These are phyloP conservation scores for Arctia plantaginis DNA, from an alignment of 2,888 invertebrate species.

Conservation along the genomic window DNA sequence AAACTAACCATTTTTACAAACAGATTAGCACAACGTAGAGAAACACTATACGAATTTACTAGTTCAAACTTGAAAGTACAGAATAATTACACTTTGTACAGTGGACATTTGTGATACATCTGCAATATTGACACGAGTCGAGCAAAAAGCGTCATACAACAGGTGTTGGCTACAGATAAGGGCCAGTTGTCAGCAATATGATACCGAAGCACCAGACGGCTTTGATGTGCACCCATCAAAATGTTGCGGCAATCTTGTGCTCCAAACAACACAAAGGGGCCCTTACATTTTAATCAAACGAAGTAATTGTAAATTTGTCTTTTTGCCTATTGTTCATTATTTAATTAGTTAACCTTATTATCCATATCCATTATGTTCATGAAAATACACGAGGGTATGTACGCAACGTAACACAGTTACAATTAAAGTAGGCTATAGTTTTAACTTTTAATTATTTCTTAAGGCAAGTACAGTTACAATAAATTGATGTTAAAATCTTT, in stretches of 20 bases:
- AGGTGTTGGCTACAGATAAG: conserved; percentile 52
- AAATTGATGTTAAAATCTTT: too few species aligned
- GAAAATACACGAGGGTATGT: too few species aligned
- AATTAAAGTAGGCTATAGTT: too few species aligned
- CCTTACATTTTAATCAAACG: conserved; percentile 35
- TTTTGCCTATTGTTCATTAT: not conserved
- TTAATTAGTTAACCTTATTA: not conserved
- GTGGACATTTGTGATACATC: conserved; percentile 7
- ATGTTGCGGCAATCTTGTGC: not conserved
- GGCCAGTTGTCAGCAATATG: conserved; percentile 49
- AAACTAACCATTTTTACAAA: too few species aligned
- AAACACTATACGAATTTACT: not conserved
- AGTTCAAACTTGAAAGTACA: not conserved
- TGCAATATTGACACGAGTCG: conserved; percentile 5
- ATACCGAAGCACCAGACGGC: conserved; percentile 36
- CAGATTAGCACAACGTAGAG: not conserved
- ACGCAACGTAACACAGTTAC: too few species aligned
- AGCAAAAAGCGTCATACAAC: conserved; percentile 11
- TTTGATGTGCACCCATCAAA: conserved; percentile 35
- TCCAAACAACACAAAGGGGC: conserved; percentile 18
- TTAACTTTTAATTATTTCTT: too few species aligned
- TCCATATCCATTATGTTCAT: too few species aligned
- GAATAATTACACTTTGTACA: not conserved
- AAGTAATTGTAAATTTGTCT: conserved; percentile 3
- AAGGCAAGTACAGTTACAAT: too few species aligned